These are phyloP conservation scores for Zaprionus lineosus DNA, from an alignment of 2,888 invertebrate species.

Conservation along the genomic window DNA sequence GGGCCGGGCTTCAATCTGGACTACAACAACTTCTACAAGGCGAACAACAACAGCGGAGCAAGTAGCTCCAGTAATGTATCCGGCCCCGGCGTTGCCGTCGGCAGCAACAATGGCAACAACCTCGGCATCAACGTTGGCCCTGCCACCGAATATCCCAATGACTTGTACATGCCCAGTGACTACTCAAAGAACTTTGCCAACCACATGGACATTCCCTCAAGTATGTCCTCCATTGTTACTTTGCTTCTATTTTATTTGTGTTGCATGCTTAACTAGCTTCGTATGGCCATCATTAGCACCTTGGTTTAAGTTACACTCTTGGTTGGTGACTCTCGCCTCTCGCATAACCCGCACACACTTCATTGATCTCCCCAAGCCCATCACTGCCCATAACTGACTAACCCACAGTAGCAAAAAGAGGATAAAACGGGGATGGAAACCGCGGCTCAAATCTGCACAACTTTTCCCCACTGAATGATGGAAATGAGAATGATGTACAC, in stretches of 20 bases:
- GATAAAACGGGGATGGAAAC: conserved; percentile 43
- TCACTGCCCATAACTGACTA: conserved; percentile 17
- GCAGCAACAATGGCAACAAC: conserved; percentile 27
- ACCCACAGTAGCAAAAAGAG: conserved; percentile 4
- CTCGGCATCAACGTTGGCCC: conserved; percentile 33
- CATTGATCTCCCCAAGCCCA: conserved; percentile 25
- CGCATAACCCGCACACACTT: conserved; percentile 14
- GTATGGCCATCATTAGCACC: conserved; percentile 1
- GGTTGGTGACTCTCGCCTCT: conserved; percentile 8
- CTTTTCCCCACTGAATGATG: too few species aligned
- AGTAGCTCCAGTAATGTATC: conserved; percentile 46
- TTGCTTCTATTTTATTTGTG: conserved; percentile 10
- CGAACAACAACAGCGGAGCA: conserved; percentile 46
- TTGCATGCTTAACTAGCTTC: conserved; percentile 43
- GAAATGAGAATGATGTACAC: too few species aligned
- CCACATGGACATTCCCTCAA: conserved; percentile 83
- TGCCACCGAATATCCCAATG: conserved; percentile 81
- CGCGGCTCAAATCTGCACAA: background rate
- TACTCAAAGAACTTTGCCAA: conserved; percentile 82
- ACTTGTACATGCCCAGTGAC: conserved; percentile 81
- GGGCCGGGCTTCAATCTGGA: conserved; percentile 77
- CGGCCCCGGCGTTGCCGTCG: conserved; percentile 36
- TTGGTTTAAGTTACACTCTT: conserved; percentile 15
- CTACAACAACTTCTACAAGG: conserved; percentile 80
- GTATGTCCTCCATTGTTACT: conserved; percentile 68